Percentiles rank a stretch among this genome's conserved stretches.
Conservation (phyloP, 1,140 invertebrate species). For the Drosophila subobscura region DNA sequence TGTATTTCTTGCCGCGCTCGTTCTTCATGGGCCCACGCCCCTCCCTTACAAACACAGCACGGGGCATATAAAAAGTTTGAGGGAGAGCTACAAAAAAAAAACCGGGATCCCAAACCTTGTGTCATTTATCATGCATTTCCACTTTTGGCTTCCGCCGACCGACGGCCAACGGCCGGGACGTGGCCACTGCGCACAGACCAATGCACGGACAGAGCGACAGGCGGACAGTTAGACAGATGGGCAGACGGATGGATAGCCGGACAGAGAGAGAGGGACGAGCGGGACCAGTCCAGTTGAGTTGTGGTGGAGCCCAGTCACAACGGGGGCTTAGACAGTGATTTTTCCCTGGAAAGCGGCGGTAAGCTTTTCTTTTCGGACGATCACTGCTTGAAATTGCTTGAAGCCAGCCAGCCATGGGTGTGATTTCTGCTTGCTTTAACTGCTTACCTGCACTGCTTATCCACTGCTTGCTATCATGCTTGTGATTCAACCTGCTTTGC, state of each 20-base stretch:
- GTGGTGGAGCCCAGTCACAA: conserved; percentile 34
- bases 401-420: no score
- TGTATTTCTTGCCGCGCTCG: conserved; percentile 43
- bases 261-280: background rate
- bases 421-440: no score
- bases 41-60: background rate
- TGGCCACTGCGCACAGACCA: conserved; percentile 60
- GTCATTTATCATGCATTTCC: conserved; percentile 82
- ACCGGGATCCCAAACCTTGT: conserved; percentile 63
- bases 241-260: background rate
- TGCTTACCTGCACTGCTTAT: no score
- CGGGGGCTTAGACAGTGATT: background rate
- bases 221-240: conserved; percentile 23
- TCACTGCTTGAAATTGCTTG: no score
- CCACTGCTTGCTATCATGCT: no score
- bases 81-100: conserved; percentile 16
- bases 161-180: conserved; percentile 31
- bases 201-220: conserved; percentile 50
- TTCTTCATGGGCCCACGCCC: conserved; percentile 19
- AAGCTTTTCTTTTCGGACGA: no score
- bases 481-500: no score
- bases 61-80: conserved; percentile 17
- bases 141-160: conserved; percentile 79
- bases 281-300: conserved; percentile 30
- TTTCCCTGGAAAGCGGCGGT: conserved; percentile 5